A percentile compares a stretch with the other conserved stretches of the same genome.
These are phyloP conservation scores for Harpagifer antarcticus DNA, from an alignment of 2,797 vertebrate species.

Conservation along the genomic window DNA sequence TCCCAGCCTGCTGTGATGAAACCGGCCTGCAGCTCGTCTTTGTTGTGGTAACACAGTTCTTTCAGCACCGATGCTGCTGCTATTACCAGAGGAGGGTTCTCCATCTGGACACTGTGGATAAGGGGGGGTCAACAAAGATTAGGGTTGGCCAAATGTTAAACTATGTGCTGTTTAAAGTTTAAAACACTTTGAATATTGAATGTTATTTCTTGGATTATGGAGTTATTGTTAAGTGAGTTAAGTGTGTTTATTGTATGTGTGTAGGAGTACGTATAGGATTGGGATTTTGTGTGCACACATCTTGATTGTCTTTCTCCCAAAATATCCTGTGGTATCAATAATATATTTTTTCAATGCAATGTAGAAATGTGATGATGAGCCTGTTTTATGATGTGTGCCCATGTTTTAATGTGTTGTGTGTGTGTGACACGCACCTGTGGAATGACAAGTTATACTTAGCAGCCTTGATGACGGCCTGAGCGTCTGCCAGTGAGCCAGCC, in stretches of 20 bases:
- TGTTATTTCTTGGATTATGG: not conserved
- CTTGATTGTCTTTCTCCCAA: not conserved
- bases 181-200: not conserved
- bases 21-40: conserved; percentile 88
- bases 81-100: conserved; percentile 83
- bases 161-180: not conserved
- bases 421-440: conserved; percentile 68
- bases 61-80: conserved; percentile 87
- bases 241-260: not conserved
- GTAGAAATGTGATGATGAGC: not conserved
- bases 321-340: not conserved
- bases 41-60: conserved; percentile 87
- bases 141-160: not conserved
- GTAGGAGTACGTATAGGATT: not conserved
- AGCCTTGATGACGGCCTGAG: conserved; percentile 86
- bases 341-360: not conserved
- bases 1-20: conserved; percentile 92
- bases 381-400: not conserved
- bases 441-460: conserved; percentile 86
- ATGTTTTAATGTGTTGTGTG: not conserved
- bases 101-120: conserved; percentile 86
- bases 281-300: not conserved
- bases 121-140: not conserved
- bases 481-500: conserved; percentile 88
- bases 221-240: not conserved